Percentiles rank a stretch among this genome's conserved stretches.
These are phyloP conservation scores for Danio aesculapii DNA, from an alignment of 2,797 vertebrate species.

Conservation along the genomic window DNA sequence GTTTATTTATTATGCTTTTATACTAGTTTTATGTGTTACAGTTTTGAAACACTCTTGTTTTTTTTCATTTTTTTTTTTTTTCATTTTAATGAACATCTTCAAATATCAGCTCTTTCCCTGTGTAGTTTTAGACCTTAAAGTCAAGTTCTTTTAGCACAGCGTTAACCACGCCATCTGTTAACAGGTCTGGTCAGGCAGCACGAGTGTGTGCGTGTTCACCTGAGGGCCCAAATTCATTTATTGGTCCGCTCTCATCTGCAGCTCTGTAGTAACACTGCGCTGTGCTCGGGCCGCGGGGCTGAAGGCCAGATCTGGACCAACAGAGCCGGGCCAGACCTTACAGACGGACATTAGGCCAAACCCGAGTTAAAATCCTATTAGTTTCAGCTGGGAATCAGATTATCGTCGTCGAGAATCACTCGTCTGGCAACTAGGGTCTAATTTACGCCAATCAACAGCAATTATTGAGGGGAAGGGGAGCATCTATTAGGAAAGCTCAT, in stretches of 20 bases:
- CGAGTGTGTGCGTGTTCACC: constrained; percentile 42
- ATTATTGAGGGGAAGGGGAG: constrained; percentile 90
- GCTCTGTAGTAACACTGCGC: constrained; percentile 36
- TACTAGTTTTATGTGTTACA: too few species aligned
- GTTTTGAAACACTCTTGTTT: neutral
- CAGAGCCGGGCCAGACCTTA: constrained; percentile 81
- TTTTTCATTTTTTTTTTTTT: neutral
- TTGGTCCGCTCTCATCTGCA: constrained; percentile 46
- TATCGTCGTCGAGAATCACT: constrained; percentile 89
- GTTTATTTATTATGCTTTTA: too few species aligned
- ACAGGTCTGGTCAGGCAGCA: constrained; percentile 12
- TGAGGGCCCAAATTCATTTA: constrained; percentile 53
- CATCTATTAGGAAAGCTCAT: constrained; percentile 89
- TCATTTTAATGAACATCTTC: neutral
- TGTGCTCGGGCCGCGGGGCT: constrained; percentile 79
- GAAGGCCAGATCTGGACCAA: constrained; percentile 70
- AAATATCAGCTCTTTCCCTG: neutral
- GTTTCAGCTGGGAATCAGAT: constrained; percentile 88
- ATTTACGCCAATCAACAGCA: constrained; percentile 90
- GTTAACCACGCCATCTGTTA: constrained; percentile 4
- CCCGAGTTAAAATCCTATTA: constrained; percentile 91
- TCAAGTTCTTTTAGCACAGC: constrained; percentile 12
- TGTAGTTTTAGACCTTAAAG: constrained; percentile 7
- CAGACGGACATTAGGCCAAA: constrained; percentile 88
- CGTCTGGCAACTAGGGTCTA: constrained; percentile 90